Percentiles rank a stretch among this genome's conserved stretches.
These are phyloP conservation scores for Syrphus vitripennis DNA, from an alignment of 2,888 invertebrate species.

Conservation along the genomic window DNA sequence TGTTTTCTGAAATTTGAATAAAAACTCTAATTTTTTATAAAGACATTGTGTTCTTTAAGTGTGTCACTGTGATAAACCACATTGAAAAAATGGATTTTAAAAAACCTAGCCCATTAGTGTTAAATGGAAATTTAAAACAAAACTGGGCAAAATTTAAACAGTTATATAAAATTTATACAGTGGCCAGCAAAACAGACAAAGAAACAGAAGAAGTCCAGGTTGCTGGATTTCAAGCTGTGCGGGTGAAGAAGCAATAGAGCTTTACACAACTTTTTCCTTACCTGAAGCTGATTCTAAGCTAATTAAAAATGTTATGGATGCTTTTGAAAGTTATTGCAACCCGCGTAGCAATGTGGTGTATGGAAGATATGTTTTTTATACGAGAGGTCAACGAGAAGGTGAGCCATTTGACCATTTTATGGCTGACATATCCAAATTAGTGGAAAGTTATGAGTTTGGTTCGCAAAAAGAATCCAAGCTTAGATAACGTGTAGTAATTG, in stretches of 20 bases:
- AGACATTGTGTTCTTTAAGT: no score
- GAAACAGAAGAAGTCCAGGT: background rate
- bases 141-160: conserved; percentile 14
- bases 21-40: no score
- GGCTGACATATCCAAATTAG: conserved; percentile 72
- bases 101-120: conserved; percentile 3
- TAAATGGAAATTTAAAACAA: conserved; percentile 16
- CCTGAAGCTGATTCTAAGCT: conserved; percentile 3
- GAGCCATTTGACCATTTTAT: conserved; percentile 74
- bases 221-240: conserved; percentile 17
- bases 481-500: conserved; percentile 74
- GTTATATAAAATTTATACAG: conserved; percentile 9
- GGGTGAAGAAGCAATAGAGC: conserved; percentile 57
- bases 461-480: conserved; percentile 72
- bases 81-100: conserved; percentile 6
- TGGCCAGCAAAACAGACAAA: background rate
- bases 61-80: conserved; percentile 4
- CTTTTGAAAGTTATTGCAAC: conserved; percentile 45
- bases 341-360: conserved; percentile 41
- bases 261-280: conserved; percentile 52
- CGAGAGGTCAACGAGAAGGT: conserved; percentile 72
- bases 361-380: conserved; percentile 72
- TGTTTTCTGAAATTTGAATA: no score
- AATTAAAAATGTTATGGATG: conserved; percentile 33
- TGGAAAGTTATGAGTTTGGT: conserved; percentile 73